Base-by-base conservation (phyloP, 2,797 vertebrate species). In the Peromyscus attwateri region DNA sequence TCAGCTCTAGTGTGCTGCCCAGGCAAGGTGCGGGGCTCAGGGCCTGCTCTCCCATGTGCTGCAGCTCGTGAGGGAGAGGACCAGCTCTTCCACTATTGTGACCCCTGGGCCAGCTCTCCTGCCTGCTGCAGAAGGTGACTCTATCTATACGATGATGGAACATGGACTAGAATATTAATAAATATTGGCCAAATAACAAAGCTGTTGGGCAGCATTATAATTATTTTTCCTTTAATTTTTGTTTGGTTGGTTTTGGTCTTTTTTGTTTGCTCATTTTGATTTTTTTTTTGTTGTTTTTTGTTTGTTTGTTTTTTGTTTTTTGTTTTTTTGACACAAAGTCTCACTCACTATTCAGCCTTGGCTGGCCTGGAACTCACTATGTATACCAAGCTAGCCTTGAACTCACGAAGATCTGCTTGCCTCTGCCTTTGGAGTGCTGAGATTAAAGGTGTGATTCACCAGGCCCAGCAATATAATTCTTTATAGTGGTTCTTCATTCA, bases 131-230 rank as follows among this genome's bases (percentile, higher is more conserved):
- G 34, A 5, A 2, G 2, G 16, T 83, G 64, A 68, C 25, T 49
- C n/a, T 83, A 17, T 87, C 29, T 95, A 25, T 16, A 1, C 79
- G 68, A 17, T 1, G 79, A 11, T n/a, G 16, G 57, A n/a, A 14
- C 77, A 77, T 66, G 73, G 75, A 93, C 4, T 55, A 71, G 27
- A 7, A 52, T 13, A 62, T 90, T 82, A 66, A 55, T 75, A 87
- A 82, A 73, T 68, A 17, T 75, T 83, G 66, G 4, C 64, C 34
- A 95, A 60, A 68, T 80, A 82, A 81, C 89, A 71, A 85, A 77
- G 57, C 37, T 4, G 37, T 76, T 37, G 17, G 43, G 2, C 57
- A 77, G 64, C 5, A 73, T 40, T 43, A 60, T 60, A 75, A 23
- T 21, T 71, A 25, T 25, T n/a, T 81, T 64, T 84, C 7, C 57